These are phyloP conservation scores for Euphydryas editha DNA, from an alignment of 2,888 invertebrate species.

Conservation along the genomic window DNA sequence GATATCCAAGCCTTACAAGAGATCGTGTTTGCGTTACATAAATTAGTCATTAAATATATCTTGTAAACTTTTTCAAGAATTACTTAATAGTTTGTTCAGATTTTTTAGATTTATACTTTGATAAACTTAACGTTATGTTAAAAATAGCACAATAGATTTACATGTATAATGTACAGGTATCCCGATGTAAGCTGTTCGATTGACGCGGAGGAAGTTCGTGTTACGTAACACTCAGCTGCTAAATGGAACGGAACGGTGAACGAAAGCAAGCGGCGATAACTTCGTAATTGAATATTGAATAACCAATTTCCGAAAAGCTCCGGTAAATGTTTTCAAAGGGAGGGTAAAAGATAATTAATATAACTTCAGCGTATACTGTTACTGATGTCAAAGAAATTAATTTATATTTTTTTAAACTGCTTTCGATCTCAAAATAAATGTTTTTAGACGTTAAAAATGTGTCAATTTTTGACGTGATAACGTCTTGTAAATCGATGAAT, in stretches of 20 bases:
- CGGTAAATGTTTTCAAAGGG: not conserved
- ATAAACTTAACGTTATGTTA: not conserved
- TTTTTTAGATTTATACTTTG: too few species aligned
- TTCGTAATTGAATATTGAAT: conserved; percentile 40
- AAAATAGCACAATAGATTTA: not conserved
- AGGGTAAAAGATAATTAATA: not conserved
- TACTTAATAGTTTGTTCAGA: too few species aligned
- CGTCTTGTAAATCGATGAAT: too few species aligned
- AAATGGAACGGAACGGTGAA: conserved; percentile 41
- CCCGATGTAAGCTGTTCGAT: conserved; percentile 12
- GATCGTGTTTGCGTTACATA: too few species aligned
- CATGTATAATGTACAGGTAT: not conserved
- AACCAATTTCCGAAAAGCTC: conserved; percentile 35
- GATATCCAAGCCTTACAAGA: too few species aligned
- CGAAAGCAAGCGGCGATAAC: conserved; percentile 36
- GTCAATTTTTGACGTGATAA: too few species aligned
- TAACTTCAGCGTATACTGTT: not conserved
- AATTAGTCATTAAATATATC: too few species aligned
- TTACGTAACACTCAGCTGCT: conserved; percentile 35
- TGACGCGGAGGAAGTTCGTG: conserved; percentile 32
- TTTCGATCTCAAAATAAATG: not conserved
- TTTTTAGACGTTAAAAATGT: not conserved
- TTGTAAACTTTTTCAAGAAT: too few species aligned
- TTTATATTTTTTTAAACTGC: not conserved
- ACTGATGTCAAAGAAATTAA: not conserved